These are phyloP conservation scores for Thunnus thynnus DNA, from an alignment of 2,113 vertebrate genomes.

Conservation along the genomic window DNA sequence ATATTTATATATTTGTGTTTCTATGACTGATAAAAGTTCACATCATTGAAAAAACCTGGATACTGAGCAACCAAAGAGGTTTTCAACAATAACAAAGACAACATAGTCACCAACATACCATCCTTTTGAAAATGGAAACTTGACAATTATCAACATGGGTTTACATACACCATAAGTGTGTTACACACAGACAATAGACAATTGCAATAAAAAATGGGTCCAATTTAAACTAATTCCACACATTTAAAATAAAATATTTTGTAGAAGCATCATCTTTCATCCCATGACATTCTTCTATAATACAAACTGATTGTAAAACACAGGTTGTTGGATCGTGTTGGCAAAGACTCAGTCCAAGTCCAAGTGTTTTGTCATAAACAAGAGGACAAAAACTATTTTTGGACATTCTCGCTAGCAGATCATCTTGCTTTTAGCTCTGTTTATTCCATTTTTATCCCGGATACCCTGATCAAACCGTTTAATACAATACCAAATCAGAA, in stretches of 20 bases:
- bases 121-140: constrained; percentile 55
- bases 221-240: constrained; percentile 55
- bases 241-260: constrained; percentile 35
- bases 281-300: constrained; percentile 27
- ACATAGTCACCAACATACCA: constrained; percentile 63
- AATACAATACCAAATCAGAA: constrained; percentile 52
- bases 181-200: constrained; percentile 50
- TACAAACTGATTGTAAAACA: constrained; percentile 53
- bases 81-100: constrained; percentile 59
- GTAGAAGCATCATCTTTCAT: constrained; percentile 21
- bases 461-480: constrained; percentile 75
- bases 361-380: constrained; percentile 20
- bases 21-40: constrained; percentile 79
- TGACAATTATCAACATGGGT: constrained; percentile 59
- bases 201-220: constrained; percentile 36
- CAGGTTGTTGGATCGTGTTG: constrained; percentile 20
- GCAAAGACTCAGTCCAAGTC: constrained; percentile 30
- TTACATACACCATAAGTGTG: constrained; percentile 60
- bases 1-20: constrained; percentile 84
- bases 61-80: constrained; percentile 60
- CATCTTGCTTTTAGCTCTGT: constrained; percentile 24
- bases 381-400: constrained; percentile 14
- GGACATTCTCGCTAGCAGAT: constrained; percentile 22
- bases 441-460: constrained; percentile 67
- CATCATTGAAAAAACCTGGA: constrained; percentile 68